Evolutionary conservation across 2,113 vertebrate species (phyloP).

Genomic region (Chamaea fasciata): DNA sequence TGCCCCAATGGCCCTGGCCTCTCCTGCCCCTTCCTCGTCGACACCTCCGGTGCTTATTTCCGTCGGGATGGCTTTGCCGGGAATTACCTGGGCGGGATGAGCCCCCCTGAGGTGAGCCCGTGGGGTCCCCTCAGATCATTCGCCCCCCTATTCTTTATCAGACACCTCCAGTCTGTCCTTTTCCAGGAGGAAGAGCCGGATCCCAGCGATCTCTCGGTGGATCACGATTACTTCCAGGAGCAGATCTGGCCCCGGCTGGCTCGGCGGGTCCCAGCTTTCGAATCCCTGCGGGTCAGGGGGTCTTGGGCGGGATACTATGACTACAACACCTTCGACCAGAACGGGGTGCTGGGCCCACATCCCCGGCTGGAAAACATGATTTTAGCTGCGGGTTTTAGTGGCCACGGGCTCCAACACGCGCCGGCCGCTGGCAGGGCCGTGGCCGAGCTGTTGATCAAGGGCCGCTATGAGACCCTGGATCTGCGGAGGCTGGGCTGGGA

Average conservation of each 20-base stretch:
- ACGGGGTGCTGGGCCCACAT: not conserved
- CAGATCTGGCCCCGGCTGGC: not conserved
- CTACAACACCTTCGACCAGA: not conserved
- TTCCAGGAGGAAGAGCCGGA: not conserved
- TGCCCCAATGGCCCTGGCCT: conserved; percentile 86
- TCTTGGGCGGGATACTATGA: not conserved
- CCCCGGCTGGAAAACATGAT: not conserved
- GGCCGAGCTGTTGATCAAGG: not conserved
- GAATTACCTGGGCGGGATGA: conserved; percentile 84
- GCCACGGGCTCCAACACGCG: not conserved
- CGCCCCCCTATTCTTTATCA: not conserved
- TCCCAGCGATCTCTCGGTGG: not conserved
- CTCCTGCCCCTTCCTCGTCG: conserved; percentile 82
- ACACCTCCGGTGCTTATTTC: conserved; percentile 81
- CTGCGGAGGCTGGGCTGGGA: not conserved
- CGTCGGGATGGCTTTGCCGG: conserved; percentile 85
- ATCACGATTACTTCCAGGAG: not conserved
- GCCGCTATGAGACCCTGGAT: not conserved
- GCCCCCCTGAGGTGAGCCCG: conserved; percentile 79
- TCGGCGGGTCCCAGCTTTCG: not conserved
- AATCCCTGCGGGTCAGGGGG: not conserved
- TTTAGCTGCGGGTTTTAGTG: rapidly evolving
- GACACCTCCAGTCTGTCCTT: not conserved
- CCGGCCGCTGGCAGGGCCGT: not conserved
- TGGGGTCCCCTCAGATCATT: not conserved